Evolutionary conservation across 2,113 vertebrate species (phyloP), one percentile per base, ranked within the genome.

Genomic region (Perca flavescens): DNA sequence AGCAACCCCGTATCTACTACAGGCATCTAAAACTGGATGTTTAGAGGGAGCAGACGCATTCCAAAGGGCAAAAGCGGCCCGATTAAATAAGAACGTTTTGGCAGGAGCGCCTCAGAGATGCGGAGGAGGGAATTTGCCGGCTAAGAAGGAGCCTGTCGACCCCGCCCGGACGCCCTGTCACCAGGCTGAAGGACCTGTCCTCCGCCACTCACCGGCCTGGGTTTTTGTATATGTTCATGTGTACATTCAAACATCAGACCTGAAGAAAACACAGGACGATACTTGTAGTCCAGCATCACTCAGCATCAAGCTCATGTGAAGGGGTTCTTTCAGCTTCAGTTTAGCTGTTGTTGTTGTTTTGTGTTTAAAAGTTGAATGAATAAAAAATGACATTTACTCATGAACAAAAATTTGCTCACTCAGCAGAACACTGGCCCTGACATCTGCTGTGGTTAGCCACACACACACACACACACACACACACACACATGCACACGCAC

Each of bases 361-460:
- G 63, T 40, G 76, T 57, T 54, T 9, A n/a, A 34, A 65, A 60
- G 56, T 13, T 47, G 40, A 78, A 73, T 36, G 1, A 79, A 87
- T 74, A 62, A 66, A 65, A 85, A 63, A 5, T 31, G 80, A 83
- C 77, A 62, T 84, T 80, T 69, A 88, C 40, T 73, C 78, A 78
- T 68, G 47, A 64, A 50, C 10, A 80, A 74, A 75, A 88, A 85
- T 69, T 3, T 61, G 73, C 47, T n/a, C 57, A 65, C 47, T 86
- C 80, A 87, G 85, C 85, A 74, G 49, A 87, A 77, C 13, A 9
- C 60, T 57, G 53, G 61, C 19, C 50, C 67, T 70, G 66, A 77
- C 67, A 79, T 90, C 74, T 86, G 70, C 68, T 79, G 80, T 73
- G 88, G 83, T 86, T 60, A 36, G 43, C n/a, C 50, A 14, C 76